A percentile compares a stretch with the other conserved stretches of the same genome.
These are phyloP conservation scores for Diachasma alloeum DNA, from an alignment of 1,140 invertebrate species.

Conservation along the genomic window DNA sequence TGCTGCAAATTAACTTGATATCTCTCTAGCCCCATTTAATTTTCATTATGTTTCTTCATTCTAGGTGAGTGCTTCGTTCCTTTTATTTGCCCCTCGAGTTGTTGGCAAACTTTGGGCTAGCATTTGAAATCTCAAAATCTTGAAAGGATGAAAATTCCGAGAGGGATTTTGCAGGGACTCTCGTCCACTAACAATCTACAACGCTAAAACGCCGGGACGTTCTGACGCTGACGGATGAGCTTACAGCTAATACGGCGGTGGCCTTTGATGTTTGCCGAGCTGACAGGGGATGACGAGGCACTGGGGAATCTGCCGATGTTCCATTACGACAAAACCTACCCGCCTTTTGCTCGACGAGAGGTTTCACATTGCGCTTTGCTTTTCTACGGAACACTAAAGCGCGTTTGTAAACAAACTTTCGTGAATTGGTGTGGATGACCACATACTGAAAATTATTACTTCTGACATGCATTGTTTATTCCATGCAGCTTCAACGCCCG, in stretches of 20 bases:
- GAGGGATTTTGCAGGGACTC: constrained; percentile 19
- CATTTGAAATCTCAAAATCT: constrained; percentile 17
- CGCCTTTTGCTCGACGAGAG: neutral
- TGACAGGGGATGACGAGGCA: neutral
- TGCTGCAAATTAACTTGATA: constrained; percentile 19
- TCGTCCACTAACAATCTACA: constrained; percentile 55
- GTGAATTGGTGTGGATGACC: neutral
- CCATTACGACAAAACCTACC: neutral
- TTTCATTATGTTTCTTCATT: neutral
- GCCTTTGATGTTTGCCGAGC: constrained; percentile 53
- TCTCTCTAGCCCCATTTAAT: neutral
- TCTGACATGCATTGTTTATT: constrained; percentile 3
- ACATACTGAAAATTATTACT: neutral
- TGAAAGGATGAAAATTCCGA: constrained; percentile 32
- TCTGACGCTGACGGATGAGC: constrained; percentile 63
- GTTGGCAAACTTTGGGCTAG: neutral
- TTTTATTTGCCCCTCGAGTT: neutral
- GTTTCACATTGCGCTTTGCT: neutral
- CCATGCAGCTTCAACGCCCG: neutral
- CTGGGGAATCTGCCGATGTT: neutral
- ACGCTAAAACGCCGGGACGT: constrained; percentile 54
- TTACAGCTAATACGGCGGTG: constrained; percentile 59
- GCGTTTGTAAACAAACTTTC: neutral
- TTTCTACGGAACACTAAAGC: neutral
- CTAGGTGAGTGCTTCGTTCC: neutral